Conservation (phyloP, 2,797 vertebrate species). For the Champsocephalus esox region DNA sequence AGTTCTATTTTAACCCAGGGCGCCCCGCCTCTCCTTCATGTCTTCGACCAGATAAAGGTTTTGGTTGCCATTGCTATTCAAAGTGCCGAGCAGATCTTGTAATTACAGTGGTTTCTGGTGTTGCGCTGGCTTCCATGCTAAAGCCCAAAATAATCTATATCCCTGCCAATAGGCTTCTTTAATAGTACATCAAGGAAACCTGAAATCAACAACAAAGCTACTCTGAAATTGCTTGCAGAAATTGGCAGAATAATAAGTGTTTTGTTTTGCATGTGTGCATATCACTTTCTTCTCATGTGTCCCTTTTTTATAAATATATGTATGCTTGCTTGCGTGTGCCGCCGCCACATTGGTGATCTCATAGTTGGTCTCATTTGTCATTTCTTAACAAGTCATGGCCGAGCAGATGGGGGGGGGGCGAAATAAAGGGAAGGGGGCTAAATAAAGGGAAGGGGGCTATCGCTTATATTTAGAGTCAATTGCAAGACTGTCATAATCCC, state of each 20-base stretch:
- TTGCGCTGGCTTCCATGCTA: conserved; percentile 63
- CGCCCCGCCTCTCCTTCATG: conserved; percentile 35
- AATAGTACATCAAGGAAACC: conserved; percentile 80
- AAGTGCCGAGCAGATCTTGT: conserved; percentile 64
- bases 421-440: background rate
- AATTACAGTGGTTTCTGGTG: conserved; percentile 81
- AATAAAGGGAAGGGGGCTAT: conserved; percentile 19
- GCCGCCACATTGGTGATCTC: conserved; percentile 47
- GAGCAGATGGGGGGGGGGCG: conserved; percentile 26
- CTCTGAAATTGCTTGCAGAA: conserved; percentile 76
- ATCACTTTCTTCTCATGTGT: conserved; percentile 38
- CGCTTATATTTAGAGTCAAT: conserved; percentile 51
- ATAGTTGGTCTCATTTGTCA: conserved; percentile 51
- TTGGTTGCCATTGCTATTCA: conserved; percentile 53
- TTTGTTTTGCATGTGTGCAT: conserved; percentile 22
- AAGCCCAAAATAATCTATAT: conserved; percentile 79
- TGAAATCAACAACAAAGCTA: conserved; percentile 69
- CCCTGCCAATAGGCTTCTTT: conserved; percentile 73
- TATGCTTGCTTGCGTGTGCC: conserved; percentile 6
- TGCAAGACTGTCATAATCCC: conserved; percentile 31
- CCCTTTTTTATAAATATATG: background rate
- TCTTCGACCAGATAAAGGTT: conserved; percentile 70
- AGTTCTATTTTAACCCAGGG: conserved; percentile 68
- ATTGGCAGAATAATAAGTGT: conserved; percentile 69
- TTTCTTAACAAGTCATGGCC: conserved; percentile 55